phyloP scores from a whole-genome alignment of 1,140 invertebrate genomes.

The Doryteuthis pealeii region DNA sequence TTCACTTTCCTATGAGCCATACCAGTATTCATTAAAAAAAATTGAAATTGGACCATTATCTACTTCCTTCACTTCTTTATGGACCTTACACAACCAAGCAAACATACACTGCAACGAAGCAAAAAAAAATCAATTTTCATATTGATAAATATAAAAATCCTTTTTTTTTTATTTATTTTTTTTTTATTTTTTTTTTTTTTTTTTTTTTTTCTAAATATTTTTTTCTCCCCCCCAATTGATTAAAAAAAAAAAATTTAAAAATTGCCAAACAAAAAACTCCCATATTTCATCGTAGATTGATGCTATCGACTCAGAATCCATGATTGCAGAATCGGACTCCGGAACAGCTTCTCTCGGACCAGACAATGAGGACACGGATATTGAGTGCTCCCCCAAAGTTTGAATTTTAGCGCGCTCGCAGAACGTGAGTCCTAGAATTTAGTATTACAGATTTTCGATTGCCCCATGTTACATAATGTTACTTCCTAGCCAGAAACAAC shows the following conservation, averaged over 20 bases:
- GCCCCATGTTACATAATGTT: too few species aligned
- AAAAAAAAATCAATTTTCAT: too few species aligned
- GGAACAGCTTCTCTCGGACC: not conserved
- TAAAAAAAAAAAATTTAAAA: not conserved
- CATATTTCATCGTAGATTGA: not conserved
- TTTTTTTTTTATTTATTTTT: not conserved
- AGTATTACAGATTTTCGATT: not conserved
- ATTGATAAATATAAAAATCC: not conserved
- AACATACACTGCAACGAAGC: too few species aligned
- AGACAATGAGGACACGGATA: not conserved
- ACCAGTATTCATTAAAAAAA: too few species aligned
- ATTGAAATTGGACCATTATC: too few species aligned
- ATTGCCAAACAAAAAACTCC: not conserved
- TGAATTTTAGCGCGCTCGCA: not conserved
- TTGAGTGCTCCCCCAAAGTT: not conserved
- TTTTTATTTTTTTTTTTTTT: not conserved
- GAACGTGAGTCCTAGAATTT: constrained; percentile 7
- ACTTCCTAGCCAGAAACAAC: too few species aligned
- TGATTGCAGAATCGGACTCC: not conserved
- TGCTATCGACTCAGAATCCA: not conserved
- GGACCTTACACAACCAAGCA: too few species aligned
- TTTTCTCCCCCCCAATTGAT: not conserved
- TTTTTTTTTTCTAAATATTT: not conserved
- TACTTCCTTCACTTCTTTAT: too few species aligned
- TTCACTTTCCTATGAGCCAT: too few species aligned